Base-by-base conservation (phyloP, 2,113 vertebrate species). In the Rhagologus leucostigma region DNA sequence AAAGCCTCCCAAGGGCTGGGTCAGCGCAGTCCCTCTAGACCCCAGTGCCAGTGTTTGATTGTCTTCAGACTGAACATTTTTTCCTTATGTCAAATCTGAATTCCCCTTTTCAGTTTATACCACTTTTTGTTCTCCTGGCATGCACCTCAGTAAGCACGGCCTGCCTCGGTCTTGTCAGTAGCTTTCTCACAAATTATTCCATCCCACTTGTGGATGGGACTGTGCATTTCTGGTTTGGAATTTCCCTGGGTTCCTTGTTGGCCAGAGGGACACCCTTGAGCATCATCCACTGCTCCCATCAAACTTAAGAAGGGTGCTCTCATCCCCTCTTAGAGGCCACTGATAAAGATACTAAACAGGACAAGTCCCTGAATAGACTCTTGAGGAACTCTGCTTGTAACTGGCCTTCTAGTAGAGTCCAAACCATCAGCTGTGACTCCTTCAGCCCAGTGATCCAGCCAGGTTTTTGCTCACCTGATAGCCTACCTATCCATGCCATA, bases 401-500 rank as follows among this genome's bases (percentile, higher is more conserved):
- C 30, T 81, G 21, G 15, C 17, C 19, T 47, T 77, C 8, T 74
- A 5, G 29, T 17, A 52, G 55, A 77, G 27, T 41, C 44, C 24
- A 77, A 14, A 16, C 16, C 27, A 9, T 59, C 32, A 55, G 46
- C 39, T 8, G 1, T 3, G 14, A 35, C 27, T 46, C 16, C 11
- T 79, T 46, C 57, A 63, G 49, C 63, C 41, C 41, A 16, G 47
- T 33, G 17, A 42, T 80, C 35, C 49, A 68, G 12, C 3, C 14
- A 69, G 16, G 5, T 11, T 47, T 71, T 80, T 81, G 11, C 26
- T 84, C 4, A 6, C 20, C 20, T 81, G 41, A 18, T 29, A 50
- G 30, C 12, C 16, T 15, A 11, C 3, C n/a, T 2, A 6, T 78
- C 21, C 2, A 0, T 85, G 26, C 33, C 7, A 2, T 41, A 49